These are phyloP conservation scores for Pomatorhinus ruficollis DNA, from an alignment of 2,113 vertebrate species.

Conservation along the genomic window DNA sequence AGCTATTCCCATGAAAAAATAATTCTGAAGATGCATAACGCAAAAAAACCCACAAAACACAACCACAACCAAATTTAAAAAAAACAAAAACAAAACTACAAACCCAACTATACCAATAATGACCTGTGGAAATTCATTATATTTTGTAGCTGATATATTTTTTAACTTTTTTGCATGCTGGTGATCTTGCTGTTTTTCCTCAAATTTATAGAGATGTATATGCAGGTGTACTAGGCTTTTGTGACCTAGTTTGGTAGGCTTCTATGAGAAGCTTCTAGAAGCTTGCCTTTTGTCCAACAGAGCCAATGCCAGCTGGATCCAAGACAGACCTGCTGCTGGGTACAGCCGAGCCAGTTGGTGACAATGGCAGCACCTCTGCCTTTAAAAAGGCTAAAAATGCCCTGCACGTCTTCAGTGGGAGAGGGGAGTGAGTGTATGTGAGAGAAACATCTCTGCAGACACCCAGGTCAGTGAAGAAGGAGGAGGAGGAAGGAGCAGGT, in stretches of 20 bases:
- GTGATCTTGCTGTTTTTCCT: neutral
- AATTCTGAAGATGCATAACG: neutral
- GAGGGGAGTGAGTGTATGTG: neutral
- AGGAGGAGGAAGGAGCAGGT: neutral
- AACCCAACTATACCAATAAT: neutral
- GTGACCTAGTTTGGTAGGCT: neutral
- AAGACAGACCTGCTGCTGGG: neutral
- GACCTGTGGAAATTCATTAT: neutral
- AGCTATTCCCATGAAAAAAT: neutral
- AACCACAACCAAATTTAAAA: rapidly evolving
- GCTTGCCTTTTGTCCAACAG: neutral
- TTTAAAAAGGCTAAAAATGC: rapidly evolving
- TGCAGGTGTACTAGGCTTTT: neutral
- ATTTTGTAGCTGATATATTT: neutral
- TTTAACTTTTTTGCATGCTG: neutral
- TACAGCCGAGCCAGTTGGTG: neutral
- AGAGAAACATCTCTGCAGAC: neutral
- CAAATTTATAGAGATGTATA: neutral
- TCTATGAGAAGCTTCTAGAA: neutral
- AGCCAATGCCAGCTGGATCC: neutral
- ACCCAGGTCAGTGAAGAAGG: too few species aligned
- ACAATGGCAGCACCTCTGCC: neutral
- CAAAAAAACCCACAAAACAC: neutral
- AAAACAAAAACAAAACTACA: neutral
- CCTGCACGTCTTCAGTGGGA: neutral